Percentiles rank a stretch among this genome's conserved stretches.
These are phyloP conservation scores for Marronus borbonicus DNA, from an alignment of 2,888 invertebrate species.

Conservation along the genomic window DNA sequence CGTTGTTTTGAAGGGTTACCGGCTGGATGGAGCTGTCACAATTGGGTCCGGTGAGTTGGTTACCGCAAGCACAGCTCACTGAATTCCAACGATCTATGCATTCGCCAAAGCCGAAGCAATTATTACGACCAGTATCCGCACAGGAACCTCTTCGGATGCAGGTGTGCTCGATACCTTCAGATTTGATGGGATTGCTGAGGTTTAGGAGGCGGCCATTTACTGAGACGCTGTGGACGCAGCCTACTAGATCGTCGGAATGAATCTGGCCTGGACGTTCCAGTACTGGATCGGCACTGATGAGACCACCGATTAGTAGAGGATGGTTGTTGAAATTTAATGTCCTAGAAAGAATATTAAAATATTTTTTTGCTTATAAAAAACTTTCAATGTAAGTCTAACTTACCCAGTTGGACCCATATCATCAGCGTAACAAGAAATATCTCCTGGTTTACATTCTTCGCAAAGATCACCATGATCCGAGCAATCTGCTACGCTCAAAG, in stretches of 20 bases:
- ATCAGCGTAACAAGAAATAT: conserved; percentile 80
- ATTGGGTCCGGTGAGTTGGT: conserved; percentile 81
- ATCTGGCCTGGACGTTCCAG: conserved; percentile 92
- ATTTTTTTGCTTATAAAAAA: neutral
- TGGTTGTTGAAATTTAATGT: conserved; percentile 94
- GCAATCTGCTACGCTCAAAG: conserved; percentile 86
- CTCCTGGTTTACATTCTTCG: conserved; percentile 88
- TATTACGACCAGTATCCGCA: conserved; percentile 70
- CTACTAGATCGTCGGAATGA: conserved; percentile 93
- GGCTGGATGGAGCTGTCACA: conserved; percentile 86
- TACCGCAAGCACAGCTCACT: conserved; percentile 81
- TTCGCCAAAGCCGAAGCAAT: conserved; percentile 78
- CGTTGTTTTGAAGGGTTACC: conserved; percentile 84
- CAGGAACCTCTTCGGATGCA: conserved; percentile 85
- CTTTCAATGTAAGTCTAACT: conserved; percentile 64
- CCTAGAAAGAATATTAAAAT: conserved; percentile 73
- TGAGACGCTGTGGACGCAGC: conserved; percentile 92
- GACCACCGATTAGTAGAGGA: conserved; percentile 88
- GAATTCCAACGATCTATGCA: conserved; percentile 91
- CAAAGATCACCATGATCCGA: conserved; percentile 90
- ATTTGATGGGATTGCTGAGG: conserved; percentile 82
- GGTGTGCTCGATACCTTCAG: conserved; percentile 81
- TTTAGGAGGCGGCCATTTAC: conserved; percentile 90
- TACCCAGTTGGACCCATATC: conserved; percentile 86
- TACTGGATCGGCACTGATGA: conserved; percentile 88